These are phyloP conservation scores for Eulemur coronatus DNA, from an alignment of 2,797 vertebrate genomes.

Conservation along the genomic window DNA sequence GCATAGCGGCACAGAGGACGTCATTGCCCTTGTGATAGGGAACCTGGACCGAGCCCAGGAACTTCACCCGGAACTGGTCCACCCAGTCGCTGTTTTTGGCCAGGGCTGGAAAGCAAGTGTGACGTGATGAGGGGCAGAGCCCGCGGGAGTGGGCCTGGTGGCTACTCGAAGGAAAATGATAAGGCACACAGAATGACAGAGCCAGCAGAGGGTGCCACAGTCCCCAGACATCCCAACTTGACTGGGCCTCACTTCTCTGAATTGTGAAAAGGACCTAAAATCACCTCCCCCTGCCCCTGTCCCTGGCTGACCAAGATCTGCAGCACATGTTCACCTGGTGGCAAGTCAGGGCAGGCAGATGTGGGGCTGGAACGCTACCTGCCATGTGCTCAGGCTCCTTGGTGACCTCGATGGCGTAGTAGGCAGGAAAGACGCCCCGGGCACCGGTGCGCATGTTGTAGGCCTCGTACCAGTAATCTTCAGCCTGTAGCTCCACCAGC, in stretches of 20 bases:
- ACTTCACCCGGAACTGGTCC: conserved; percentile 95
- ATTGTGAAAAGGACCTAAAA: too few relatives aligned
- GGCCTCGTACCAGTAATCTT: conserved; percentile 98
- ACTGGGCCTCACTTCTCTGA: fast-evolving
- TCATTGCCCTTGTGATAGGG: conserved; percentile 98
- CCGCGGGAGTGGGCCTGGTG: not conserved
- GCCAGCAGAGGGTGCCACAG: not conserved
- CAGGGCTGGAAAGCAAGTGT: conserved; percentile 83
- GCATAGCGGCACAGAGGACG: conserved; percentile 98
- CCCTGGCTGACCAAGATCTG: not conserved
- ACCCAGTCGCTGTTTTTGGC: conserved; percentile 93
- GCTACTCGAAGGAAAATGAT: not conserved
- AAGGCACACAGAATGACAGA: not conserved
- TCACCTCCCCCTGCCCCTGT: not conserved
- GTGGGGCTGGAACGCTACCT: conserved; percentile 82
- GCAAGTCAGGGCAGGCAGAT: not conserved
- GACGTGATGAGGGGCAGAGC: not conserved
- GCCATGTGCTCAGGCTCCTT: conserved; percentile 91
- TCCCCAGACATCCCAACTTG: not conserved
- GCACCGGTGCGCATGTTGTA: conserved; percentile 97
- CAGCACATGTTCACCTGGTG: not conserved
- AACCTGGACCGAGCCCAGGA: conserved; percentile 96
- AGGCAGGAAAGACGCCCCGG: conserved; percentile 95
- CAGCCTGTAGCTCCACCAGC: conserved; percentile 95
- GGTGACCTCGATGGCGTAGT: conserved; percentile 94